These are phyloP conservation scores for Acanthaster planci DNA, from an alignment of 35 echinoderm and acorn worm genomes.

Conservation along the genomic window DNA sequence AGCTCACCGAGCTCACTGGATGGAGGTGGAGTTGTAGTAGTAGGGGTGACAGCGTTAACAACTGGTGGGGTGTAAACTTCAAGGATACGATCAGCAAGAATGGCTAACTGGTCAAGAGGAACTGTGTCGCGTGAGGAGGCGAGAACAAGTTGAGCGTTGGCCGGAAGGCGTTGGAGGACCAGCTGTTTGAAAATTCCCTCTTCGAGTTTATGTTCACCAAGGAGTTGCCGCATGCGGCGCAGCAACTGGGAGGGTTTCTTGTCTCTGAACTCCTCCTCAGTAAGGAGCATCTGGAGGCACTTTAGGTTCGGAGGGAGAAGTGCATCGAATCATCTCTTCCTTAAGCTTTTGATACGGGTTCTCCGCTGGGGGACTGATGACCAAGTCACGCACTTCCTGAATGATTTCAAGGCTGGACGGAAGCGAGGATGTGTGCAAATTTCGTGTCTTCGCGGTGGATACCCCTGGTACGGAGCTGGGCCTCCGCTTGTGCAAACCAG, in stretches of 20 bases:
- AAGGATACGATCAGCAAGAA: conserved; percentile 38
- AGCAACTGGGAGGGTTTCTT: conserved; percentile 37
- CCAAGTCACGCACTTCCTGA: conserved; percentile 39
- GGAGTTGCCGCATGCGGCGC: conserved; percentile 38
- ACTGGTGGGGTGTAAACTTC: neutral
- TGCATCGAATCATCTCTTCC: conserved; percentile 36
- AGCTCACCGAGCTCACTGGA: neutral
- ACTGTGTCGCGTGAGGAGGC: conserved; percentile 27
- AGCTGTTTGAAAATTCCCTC: conserved; percentile 25
- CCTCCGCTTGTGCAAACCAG: neutral
- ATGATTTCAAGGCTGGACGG: conserved; percentile 24
- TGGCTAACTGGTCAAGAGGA: conserved; percentile 6
- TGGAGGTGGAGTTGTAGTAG: neutral
- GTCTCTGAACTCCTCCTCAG: conserved; percentile 35
- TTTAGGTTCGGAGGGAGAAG: conserved; percentile 52
- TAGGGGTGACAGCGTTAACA: neutral
- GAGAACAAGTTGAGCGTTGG: conserved; percentile 36
- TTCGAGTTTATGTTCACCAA: conserved; percentile 34
- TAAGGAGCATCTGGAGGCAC: conserved; percentile 50
- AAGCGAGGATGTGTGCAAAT: neutral
- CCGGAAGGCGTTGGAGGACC: conserved; percentile 42
- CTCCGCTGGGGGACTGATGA: neutral
- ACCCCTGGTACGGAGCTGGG: neutral
- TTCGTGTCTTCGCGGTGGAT: neutral
- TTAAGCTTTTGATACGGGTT: conserved; percentile 30